These are phyloP conservation scores for Colletes collaris DNA, from an alignment of 2,888 invertebrate species.

Conservation along the genomic window DNA sequence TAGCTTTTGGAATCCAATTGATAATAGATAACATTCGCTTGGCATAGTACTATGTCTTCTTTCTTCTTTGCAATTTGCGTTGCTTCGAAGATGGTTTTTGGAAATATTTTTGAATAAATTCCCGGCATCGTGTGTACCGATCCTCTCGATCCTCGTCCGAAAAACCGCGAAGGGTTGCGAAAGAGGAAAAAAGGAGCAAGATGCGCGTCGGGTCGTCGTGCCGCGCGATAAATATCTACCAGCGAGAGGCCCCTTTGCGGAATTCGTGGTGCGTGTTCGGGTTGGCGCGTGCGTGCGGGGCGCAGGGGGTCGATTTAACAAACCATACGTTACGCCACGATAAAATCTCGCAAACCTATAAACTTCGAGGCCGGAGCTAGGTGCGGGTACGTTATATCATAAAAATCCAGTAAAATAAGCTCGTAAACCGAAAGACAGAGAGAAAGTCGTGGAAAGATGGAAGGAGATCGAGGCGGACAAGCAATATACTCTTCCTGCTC, in stretches of 20 bases:
- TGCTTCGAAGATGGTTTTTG: neutral
- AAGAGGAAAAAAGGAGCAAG: constrained; percentile 58
- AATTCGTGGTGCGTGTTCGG: constrained; percentile 54
- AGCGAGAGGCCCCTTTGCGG: constrained; percentile 66
- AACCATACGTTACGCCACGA: constrained; percentile 82
- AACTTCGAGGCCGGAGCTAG: constrained; percentile 77
- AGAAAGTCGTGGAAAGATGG: constrained; percentile 26
- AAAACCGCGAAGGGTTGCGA: constrained; percentile 26
- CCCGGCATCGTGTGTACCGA: neutral
- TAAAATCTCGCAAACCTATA: constrained; percentile 83
- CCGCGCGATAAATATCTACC: constrained; percentile 67
- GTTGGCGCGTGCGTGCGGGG: constrained; percentile 32
- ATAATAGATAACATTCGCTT: too few relatives aligned
- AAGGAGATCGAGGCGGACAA: constrained; percentile 10
- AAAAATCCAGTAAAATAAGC: constrained; percentile 83
- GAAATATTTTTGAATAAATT: too few relatives aligned
- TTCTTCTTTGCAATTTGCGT: neutral
- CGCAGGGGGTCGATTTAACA: constrained; percentile 80
- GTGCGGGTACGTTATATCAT: constrained; percentile 81
- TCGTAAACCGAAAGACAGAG: constrained; percentile 77
- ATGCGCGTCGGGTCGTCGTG: constrained; percentile 63
- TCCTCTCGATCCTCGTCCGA: too few relatives aligned
- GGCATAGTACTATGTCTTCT: too few relatives aligned
- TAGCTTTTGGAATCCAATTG: too few relatives aligned
- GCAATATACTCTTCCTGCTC: constrained; percentile 34